Conservation (phyloP, 1,140 invertebrate genomes). For the Drosophila sp. region DNA sequence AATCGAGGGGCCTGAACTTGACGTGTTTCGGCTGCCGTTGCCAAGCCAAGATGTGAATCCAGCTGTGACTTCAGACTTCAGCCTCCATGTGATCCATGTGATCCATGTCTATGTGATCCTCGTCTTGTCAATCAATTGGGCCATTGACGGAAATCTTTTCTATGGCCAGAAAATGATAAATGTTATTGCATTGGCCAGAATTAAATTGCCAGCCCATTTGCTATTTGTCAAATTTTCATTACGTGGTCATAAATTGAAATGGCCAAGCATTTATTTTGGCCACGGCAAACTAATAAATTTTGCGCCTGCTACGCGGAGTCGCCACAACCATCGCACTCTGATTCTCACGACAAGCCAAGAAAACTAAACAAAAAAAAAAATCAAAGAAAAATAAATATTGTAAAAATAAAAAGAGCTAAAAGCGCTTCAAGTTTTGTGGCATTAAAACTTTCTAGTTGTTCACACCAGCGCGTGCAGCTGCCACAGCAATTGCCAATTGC, state of each 20-base stretch:
- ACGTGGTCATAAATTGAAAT: conserved; percentile 74
- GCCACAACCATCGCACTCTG: conserved; percentile 59
- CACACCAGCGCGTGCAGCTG: conserved; percentile 67
- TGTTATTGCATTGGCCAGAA: conserved; percentile 58
- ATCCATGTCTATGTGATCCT: not conserved
- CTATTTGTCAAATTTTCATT: conserved; percentile 82
- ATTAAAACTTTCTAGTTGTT: conserved; percentile 80
- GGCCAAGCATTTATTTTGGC: conserved; percentile 68
- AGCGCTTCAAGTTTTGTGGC: conserved; percentile 36
- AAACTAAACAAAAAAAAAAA: not conserved
- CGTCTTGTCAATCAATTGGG: not conserved
- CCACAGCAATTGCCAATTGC: conserved; percentile 59
- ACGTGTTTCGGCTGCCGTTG: conserved; percentile 38
- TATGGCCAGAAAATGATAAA: conserved; percentile 49
- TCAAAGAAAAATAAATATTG: not conserved
- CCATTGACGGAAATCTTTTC: conserved; percentile 62
- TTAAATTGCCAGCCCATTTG: conserved; percentile 64
- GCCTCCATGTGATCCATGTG: not conserved
- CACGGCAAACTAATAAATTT: conserved; percentile 74
- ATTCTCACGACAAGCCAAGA: conserved; percentile 62
- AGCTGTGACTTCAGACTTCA: not conserved
- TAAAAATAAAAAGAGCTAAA: not conserved
- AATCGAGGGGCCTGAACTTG: conserved; percentile 56
- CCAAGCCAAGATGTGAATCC: conserved; percentile 7
- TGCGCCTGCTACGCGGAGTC: not conserved